These are phyloP conservation scores for Drosophila setifemur DNA, from an alignment of 1,140 invertebrate genomes.

Conservation along the genomic window DNA sequence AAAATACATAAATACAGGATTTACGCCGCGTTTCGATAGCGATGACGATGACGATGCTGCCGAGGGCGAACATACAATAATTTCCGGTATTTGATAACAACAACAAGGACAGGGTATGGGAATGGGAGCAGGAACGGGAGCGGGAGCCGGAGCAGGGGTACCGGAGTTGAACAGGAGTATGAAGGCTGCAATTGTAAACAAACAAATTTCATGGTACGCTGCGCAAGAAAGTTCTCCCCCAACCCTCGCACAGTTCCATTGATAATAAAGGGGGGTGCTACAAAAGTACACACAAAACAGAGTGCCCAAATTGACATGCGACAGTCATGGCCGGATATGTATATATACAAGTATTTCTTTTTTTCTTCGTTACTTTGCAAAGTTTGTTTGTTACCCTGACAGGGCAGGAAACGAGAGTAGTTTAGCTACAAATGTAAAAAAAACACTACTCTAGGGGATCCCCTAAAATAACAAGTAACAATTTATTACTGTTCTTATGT, in stretches of 20 bases:
- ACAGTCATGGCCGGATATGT: slow-evolving; percentile 58
- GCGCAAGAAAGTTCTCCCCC: slow-evolving; percentile 51
- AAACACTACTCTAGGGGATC: too few species aligned
- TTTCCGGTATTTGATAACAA: slow-evolving; percentile 74
- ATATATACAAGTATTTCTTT: slow-evolving; percentile 32
- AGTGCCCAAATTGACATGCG: slow-evolving; percentile 61
- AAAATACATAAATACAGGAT: slow-evolving; percentile 68
- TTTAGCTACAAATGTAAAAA: too few species aligned
- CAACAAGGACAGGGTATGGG: slow-evolving; percentile 6
- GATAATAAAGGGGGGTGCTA: slow-evolving; percentile 17
- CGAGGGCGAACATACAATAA: slow-evolving; percentile 65
- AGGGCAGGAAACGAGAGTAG: too few species aligned
- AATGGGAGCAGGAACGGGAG: slow-evolving; percentile 4
- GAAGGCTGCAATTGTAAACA: slow-evolving; percentile 70
- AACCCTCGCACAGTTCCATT: slow-evolving; percentile 16
- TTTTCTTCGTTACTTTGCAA: neutral
- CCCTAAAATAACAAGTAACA: too few species aligned
- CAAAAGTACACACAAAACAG: slow-evolving; percentile 14
- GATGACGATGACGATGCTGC: slow-evolving; percentile 41
- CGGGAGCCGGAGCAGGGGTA: neutral
- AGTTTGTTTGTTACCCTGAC: neutral
- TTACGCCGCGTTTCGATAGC: slow-evolving; percentile 59
- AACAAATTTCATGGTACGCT: slow-evolving; percentile 75
- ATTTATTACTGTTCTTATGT: too few species aligned
- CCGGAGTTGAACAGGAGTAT: neutral